Evolutionary conservation across 1,140 invertebrate species (phyloP), one percentile per base, ranked within the genome.

Genomic region (Leucophenga varia): DNA sequence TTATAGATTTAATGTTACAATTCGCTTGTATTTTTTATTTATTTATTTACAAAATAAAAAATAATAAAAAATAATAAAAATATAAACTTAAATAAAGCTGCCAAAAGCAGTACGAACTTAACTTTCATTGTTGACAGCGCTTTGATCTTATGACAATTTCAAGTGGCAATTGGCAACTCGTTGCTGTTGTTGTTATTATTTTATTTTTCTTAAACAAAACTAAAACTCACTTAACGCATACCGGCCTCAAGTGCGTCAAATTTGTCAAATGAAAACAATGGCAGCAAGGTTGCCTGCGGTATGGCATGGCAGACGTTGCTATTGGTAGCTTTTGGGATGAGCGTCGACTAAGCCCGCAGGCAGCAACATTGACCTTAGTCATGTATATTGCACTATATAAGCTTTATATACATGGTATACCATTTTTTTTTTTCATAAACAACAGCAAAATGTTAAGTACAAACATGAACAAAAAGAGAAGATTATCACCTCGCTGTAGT

Each of bases 301-400:
- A 20, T 17, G 22, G 13, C 43, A 43, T 12, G 28, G 6, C 20
- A 36, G 5, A 20, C 42, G 34, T 36, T 10, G 22, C 10, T 25
- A 10, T 14, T 34, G 32, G 32, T 4, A 5, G 12, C 12, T 10
- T 56, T 48, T 57, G 41, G 51, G 45, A 53, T 64, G 63, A 67
- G 65, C 47, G 45, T 25, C 49, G 44, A 50, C 14, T 14, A 13
- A 49, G 43, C 57, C 47, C 43, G 59, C 59, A 50, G 61, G 59
- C 60, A 64, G 57, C 60, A 64, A 63, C 63, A 65, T 65, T 65
- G 63, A 65, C 63, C 63, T 65, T 65, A 65, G 63, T 59, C 59
- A 63, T 41, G 63, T 54, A 28, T 16, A 19, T 8, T 19, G 12
- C 28, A 9, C 5, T 39, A 34, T 17, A 50, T 43, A 45, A 34